These are phyloP conservation scores for Reticulitermes lucifugus DNA, from an alignment of 2,888 invertebrate species.

Conservation along the genomic window DNA sequence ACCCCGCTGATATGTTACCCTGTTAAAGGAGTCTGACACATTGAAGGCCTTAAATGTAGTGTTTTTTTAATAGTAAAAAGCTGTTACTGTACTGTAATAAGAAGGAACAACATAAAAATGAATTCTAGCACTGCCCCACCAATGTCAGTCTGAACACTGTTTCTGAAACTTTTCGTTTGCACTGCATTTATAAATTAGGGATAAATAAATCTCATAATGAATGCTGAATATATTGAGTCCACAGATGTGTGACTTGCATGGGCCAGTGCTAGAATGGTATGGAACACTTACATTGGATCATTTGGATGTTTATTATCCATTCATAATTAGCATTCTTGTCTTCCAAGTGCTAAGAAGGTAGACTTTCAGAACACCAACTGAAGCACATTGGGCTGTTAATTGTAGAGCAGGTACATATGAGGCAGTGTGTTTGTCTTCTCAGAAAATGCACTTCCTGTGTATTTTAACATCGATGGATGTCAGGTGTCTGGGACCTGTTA, in stretches of 20 bases:
- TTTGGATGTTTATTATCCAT: neutral
- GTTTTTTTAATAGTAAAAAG: slow-evolving; percentile 3
- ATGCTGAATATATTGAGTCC: neutral
- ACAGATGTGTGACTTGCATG: neutral
- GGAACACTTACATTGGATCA: slow-evolving; percentile 14
- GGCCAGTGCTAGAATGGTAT: slow-evolving; percentile 22
- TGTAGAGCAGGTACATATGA: slow-evolving; percentile 5
- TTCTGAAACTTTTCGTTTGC: neutral
- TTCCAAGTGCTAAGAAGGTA: slow-evolving; percentile 33
- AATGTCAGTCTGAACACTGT: neutral
- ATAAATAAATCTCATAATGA: neutral
- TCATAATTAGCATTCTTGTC: slow-evolving; percentile 28
- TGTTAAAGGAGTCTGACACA: slow-evolving; percentile 46
- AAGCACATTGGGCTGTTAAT: slow-evolving; percentile 27
- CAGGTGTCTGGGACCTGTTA: neutral
- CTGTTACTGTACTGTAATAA: slow-evolving; percentile 29
- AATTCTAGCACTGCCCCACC: slow-evolving; percentile 23
- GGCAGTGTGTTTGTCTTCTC: slow-evolving; percentile 23
- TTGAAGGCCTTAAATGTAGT: slow-evolving; percentile 44
- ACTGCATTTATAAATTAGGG: neutral
- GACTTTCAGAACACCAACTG: slow-evolving; percentile 23
- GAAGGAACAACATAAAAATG: neutral
- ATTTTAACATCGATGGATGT: neutral
- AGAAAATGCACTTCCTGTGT: neutral
- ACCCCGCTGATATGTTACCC: neutral